Percentiles rank a stretch among this genome's conserved stretches.
phyloP scores from a whole-genome alignment of 2,888 invertebrate species.

The Drosophila villosipedis region DNA sequence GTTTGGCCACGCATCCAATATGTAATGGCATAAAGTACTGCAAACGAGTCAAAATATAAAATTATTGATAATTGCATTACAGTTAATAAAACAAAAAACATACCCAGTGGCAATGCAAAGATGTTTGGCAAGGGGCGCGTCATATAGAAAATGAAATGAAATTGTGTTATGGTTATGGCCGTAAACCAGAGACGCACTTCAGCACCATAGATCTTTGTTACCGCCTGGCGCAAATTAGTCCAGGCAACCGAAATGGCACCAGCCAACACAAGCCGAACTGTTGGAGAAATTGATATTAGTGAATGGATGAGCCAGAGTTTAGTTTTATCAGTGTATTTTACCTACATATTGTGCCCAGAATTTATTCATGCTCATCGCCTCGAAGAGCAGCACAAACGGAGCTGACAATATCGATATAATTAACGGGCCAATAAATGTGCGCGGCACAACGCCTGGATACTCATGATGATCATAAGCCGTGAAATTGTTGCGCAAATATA shows the following conservation, averaged over 20 bases:
- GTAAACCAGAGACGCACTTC: constrained; percentile 93
- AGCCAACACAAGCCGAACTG: constrained; percentile 94
- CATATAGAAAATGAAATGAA: constrained; percentile 99
- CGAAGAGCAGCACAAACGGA: constrained; percentile 90
- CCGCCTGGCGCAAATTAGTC: constrained; percentile 89
- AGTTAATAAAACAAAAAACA: constrained; percentile 61
- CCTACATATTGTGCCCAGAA: constrained; percentile 95
- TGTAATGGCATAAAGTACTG: constrained; percentile 94
- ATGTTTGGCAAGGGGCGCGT: constrained; percentile 97
- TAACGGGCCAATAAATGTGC: constrained; percentile 97
- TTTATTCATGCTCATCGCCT: constrained; percentile 91
- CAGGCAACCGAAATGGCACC: constrained; percentile 91
- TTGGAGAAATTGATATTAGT: constrained; percentile 79
- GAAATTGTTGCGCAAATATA: constrained; percentile 94
- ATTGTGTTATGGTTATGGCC: constrained; percentile 95
- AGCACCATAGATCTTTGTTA: constrained; percentile 92
- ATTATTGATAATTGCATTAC: neutral
- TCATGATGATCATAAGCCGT: constrained; percentile 98
- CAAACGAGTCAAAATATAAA: constrained; percentile 84
- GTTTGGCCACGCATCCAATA: constrained; percentile 93
- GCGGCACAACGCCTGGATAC: constrained; percentile 98
- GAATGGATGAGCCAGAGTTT: neutral
- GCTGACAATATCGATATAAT: constrained; percentile 91
- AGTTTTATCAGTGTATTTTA: constrained; percentile 82
- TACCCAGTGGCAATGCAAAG: constrained; percentile 96